Evolutionary conservation across 2,888 invertebrate genomes (phyloP), one percentile per base, ranked within the genome.

Genomic region (Scotopteryx bipunctaria): DNA sequence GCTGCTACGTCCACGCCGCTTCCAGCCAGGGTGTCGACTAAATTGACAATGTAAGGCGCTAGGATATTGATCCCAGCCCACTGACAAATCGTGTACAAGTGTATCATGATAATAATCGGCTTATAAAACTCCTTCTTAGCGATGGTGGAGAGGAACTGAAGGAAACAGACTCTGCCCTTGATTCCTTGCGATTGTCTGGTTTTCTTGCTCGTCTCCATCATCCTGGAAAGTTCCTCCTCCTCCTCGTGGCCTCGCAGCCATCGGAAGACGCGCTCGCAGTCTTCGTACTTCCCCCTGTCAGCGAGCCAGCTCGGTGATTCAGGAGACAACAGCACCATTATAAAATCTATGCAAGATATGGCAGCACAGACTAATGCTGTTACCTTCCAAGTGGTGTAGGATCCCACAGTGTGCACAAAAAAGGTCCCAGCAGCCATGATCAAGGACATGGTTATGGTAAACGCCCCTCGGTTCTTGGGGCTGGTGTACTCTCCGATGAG

Each of bases 231-330:
- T 55, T 87, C 87, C 0, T 87, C 88, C 2, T 80, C 76, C 60
- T 82, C 81, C 0, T 81, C 80, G 6, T 80, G 73, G 0, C 93
- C 93, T 63, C 94, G 77, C 25, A 93, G 86, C 87, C 91, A 93
- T 42, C 80, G 76, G 9, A 93, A 92, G 0, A 92, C 85, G 13
- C 77, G 69, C 54, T 90, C 84, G 2, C 94, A 93, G 41, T 93
- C 90, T 0, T 86, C 84, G 1, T 83, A 76, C 13, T 80, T 84
- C 0, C 91, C 91, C 62, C 88, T 92, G 0, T 91, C 83, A 0
- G 92, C 86, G 6, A 94, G 68, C 93, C 93, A 94, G 46, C 90
- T 89, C 0, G 94, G 94, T 3, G 94, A 92, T 77, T 95, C 94
- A 0, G 93, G 93, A 0, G 72, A 70, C 29, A 71, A 78, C 8